These are phyloP conservation scores for Lymantria dispar DNA, from an alignment of 2,888 invertebrate species.

Conservation along the genomic window DNA sequence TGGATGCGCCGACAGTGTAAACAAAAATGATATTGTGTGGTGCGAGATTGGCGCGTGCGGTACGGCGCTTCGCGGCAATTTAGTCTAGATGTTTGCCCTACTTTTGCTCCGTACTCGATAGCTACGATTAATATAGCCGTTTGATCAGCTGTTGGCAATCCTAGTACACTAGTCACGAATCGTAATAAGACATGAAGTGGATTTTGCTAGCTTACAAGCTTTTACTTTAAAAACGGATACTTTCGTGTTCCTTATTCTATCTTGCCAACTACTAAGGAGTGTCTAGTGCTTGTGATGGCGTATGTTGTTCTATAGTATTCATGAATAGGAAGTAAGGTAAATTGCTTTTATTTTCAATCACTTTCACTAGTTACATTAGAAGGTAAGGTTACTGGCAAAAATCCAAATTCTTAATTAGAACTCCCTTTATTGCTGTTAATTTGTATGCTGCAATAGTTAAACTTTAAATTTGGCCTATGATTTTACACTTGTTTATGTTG, in stretches of 20 bases:
- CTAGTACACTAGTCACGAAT: conserved; percentile 54
- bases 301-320: conserved; percentile 15
- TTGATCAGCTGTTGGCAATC: conserved; percentile 74
- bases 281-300: conserved; percentile 13
- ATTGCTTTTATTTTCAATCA: conserved; percentile 38
- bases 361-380: conserved; percentile 45
- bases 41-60: conserved; percentile 53
- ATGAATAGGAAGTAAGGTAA: conserved; percentile 43
- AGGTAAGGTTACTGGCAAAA: conserved; percentile 55
- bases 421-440: conserved; percentile 52
- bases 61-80: conserved; percentile 47
- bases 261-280: background rate
- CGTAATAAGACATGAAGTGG: conserved; percentile 39
- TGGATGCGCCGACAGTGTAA: conserved; percentile 62
- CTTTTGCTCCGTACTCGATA: conserved; percentile 68
- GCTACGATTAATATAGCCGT: conserved; percentile 74
- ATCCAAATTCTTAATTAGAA: conserved; percentile 66
- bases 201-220: conserved; percentile 15
- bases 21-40: conserved; percentile 56
- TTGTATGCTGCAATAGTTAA: conserved; percentile 33
- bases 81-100: conserved; percentile 76
- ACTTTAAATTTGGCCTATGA: conserved; percentile 3
- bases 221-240: conserved; percentile 20
- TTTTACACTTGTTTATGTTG: too few species aligned
- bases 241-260: conserved; percentile 20